Conservation (phyloP, 2,888 invertebrate species). For the Drosophila picticornis region DNA sequence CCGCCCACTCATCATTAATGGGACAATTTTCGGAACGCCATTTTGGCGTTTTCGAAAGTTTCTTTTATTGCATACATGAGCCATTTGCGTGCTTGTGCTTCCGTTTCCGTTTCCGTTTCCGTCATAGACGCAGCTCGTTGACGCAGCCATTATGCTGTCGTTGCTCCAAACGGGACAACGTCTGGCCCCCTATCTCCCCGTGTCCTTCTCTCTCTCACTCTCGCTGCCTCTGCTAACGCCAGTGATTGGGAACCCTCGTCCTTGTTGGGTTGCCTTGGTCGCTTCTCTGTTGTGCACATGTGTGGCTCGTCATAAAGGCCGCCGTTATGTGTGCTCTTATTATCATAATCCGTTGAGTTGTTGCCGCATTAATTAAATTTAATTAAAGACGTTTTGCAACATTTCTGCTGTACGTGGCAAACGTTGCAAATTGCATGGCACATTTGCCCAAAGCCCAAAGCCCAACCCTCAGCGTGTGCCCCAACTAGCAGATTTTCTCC, state of each 20-base stretch:
- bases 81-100: slow-evolving; percentile 78
- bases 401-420: slow-evolving; percentile 74
- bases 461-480: neutral
- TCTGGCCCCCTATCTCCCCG: slow-evolving; percentile 43
- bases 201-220: neutral
- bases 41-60: slow-evolving; percentile 81
- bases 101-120: slow-evolving; percentile 63
- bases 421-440: slow-evolving; percentile 59
- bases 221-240: neutral
- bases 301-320: slow-evolving; percentile 73
- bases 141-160: slow-evolving; percentile 75
- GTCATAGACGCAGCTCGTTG: slow-evolving; percentile 73
- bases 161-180: slow-evolving; percentile 62
- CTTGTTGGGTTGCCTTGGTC: slow-evolving; percentile 7
- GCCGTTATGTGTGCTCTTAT: slow-evolving; percentile 77
- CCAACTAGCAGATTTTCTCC: neutral
- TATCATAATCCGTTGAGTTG: slow-evolving; percentile 83
- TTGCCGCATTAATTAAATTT: slow-evolving; percentile 84
- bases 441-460: neutral
- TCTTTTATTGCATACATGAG: slow-evolving; percentile 83
- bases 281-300: slow-evolving; percentile 58
- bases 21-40: slow-evolving; percentile 78
- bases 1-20: slow-evolving; percentile 61
- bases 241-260: slow-evolving; percentile 22
- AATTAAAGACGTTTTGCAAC: slow-evolving; percentile 82